These are phyloP conservation scores for Eupithecia vulgata DNA, from an alignment of 2,888 invertebrate species.

Conservation along the genomic window DNA sequence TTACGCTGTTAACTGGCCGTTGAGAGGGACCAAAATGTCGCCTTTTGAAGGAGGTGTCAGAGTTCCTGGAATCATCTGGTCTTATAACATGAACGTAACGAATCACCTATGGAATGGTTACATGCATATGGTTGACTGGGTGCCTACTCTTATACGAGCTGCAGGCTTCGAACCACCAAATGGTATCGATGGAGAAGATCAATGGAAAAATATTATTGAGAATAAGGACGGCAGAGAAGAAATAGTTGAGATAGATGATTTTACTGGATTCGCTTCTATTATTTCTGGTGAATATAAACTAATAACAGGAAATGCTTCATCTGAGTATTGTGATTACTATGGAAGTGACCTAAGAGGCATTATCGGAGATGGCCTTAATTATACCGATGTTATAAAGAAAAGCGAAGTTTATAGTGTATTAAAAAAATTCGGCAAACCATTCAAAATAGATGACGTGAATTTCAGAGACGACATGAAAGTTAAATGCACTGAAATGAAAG, in stretches of 20 bases:
- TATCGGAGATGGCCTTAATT: conserved; percentile 60
- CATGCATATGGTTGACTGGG: conserved; percentile 92
- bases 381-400: conserved; percentile 54
- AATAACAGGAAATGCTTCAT: conserved; percentile 57
- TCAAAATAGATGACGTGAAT: conserved; percentile 47
- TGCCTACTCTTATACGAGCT: conserved; percentile 87
- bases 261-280: conserved; percentile 59
- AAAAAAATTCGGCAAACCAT: conserved; percentile 50
- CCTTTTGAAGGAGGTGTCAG: conserved; percentile 94
- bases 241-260: conserved; percentile 71
- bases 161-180: conserved; percentile 58
- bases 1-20: conserved; percentile 91
- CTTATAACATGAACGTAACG: conserved; percentile 54
- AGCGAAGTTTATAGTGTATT: conserved; percentile 60
- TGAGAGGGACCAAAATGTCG: conserved; percentile 89
- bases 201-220: conserved; percentile 66
- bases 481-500: conserved; percentile 48
- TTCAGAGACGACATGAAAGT: conserved; percentile 57
- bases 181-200: conserved; percentile 67
- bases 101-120: conserved; percentile 81
- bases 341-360: conserved; percentile 61
- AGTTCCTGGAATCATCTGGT: conserved; percentile 89
- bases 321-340: conserved; percentile 56
- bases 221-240: conserved; percentile 56
- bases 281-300: conserved; percentile 67